A percentile compares a stretch with the other conserved stretches of the same genome.
These are phyloP conservation scores for Proteles cristata DNA, from an alignment of 2,113 vertebrate genomes.

Conservation along the genomic window DNA sequence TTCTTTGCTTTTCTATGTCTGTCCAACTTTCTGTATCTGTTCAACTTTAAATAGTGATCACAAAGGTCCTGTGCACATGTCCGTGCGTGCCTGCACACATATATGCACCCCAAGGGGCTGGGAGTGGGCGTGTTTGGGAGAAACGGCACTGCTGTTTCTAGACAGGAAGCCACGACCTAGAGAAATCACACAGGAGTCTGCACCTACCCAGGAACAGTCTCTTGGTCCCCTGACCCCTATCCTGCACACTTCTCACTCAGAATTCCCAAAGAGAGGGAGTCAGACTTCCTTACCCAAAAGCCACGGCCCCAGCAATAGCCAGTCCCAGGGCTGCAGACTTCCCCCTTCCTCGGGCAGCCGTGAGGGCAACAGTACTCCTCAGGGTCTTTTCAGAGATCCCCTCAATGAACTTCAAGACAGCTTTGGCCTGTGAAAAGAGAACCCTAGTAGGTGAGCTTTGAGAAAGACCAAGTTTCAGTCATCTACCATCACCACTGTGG, in stretches of 20 bases:
- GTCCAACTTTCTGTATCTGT: background rate
- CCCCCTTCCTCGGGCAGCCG: constrained; percentile 96
- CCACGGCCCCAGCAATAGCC: constrained; percentile 95
- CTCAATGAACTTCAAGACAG: constrained; percentile 96
- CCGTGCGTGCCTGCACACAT: too few relatives aligned
- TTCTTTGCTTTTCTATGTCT: background rate
- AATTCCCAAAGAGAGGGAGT: background rate
- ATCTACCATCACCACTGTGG: background rate
- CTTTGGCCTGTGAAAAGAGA: constrained; percentile 90
- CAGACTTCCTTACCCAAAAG: constrained; percentile 92
- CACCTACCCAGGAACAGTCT: background rate
- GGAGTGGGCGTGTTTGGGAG: fast-evolving
- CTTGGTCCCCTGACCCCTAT: background rate
- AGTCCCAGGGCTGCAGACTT: constrained; percentile 98
- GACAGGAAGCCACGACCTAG: background rate
- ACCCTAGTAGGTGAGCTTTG: background rate
- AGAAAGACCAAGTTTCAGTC: background rate
- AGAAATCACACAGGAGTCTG: background rate
- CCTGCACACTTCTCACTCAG: background rate
- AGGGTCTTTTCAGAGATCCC: constrained; percentile 98
- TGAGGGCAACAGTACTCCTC: constrained; percentile 95
- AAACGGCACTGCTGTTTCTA: background rate
- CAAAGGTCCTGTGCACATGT: background rate
- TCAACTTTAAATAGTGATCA: background rate
- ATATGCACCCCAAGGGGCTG: background rate